A percentile compares a stretch with the other conserved stretches of the same genome.
phyloP scores from a whole-genome alignment of 1,140 invertebrate species.

The Triops longicaudatus region DNA sequence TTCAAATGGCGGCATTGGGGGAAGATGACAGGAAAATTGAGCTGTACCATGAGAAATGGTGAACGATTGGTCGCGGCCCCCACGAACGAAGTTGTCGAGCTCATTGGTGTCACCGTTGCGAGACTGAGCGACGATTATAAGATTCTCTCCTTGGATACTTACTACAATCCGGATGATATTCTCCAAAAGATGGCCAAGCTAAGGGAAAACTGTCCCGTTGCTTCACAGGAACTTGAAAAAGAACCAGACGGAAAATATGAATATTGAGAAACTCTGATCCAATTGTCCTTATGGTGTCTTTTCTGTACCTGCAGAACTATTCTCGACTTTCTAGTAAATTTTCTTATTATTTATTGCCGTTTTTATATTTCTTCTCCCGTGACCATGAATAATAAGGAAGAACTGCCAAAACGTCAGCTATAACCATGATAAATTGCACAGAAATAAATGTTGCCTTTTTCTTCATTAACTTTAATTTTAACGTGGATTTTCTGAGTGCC shows the following conservation, averaged over 20 bases:
- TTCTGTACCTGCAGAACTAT: no score
- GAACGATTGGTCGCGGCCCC: slow-evolving; percentile 17
- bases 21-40: slow-evolving; percentile 21
- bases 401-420: no score
- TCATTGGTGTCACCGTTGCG: slow-evolving; percentile 19
- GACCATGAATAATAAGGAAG: no score
- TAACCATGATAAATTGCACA: no score
- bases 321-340: no score
- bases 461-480: no score
- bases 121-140: slow-evolving; percentile 25
- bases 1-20: slow-evolving; percentile 33
- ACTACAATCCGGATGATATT: slow-evolving; percentile 26
- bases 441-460: no score
- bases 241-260: background rate
- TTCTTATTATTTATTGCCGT: no score
- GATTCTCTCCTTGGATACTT: slow-evolving; percentile 28
- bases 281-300: no score
- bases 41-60: slow-evolving; percentile 29
- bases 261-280: background rate
- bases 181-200: slow-evolving; percentile 29
- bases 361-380: no score
- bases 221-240: background rate
- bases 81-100: slow-evolving; percentile 20
- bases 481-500: no score
- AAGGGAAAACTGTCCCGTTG: background rate